These are phyloP conservation scores for Pitta sordida DNA, from an alignment of 2,113 vertebrate genomes.

Conservation along the genomic window DNA sequence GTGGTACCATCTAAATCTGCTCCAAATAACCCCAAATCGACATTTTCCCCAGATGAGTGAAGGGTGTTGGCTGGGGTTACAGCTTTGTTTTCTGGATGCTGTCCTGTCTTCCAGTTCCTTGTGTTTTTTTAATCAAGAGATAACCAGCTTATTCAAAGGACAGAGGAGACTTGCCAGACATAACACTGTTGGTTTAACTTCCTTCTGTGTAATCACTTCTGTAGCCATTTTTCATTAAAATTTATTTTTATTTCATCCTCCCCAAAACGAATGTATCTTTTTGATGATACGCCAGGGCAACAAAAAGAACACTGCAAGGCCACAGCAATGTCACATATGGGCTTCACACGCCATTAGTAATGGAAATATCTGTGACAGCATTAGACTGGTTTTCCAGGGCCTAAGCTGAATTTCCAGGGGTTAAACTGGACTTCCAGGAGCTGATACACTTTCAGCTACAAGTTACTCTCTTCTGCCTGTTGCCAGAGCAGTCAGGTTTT, in stretches of 20 bases:
- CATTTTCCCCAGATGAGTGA: neutral
- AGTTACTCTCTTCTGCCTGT: neutral
- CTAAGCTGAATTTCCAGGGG: neutral
- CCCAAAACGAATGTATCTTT: neutral
- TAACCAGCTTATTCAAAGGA: neutral
- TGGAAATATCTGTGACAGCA: neutral
- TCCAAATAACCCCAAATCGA: neutral
- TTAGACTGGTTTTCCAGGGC: neutral
- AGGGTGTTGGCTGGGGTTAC: neutral
- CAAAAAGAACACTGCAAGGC: neutral
- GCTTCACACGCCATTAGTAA: neutral
- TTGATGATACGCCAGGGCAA: neutral
- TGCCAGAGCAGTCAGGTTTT: neutral
- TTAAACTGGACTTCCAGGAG: neutral
- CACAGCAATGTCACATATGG: neutral
- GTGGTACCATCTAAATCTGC: neutral
- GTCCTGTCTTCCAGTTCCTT: neutral
- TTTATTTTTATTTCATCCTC: conserved; percentile 16
- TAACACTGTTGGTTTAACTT: neutral
- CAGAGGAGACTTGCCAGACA: neutral
- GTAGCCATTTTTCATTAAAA: neutral
- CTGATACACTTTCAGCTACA: neutral
- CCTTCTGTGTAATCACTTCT: neutral
- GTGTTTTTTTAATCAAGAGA: neutral
- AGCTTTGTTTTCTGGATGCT: neutral